Evolutionary conservation across 2,113 vertebrate species (phyloP), one percentile per base, ranked within the genome.

Genomic region (Gavialis gangeticus): DNA sequence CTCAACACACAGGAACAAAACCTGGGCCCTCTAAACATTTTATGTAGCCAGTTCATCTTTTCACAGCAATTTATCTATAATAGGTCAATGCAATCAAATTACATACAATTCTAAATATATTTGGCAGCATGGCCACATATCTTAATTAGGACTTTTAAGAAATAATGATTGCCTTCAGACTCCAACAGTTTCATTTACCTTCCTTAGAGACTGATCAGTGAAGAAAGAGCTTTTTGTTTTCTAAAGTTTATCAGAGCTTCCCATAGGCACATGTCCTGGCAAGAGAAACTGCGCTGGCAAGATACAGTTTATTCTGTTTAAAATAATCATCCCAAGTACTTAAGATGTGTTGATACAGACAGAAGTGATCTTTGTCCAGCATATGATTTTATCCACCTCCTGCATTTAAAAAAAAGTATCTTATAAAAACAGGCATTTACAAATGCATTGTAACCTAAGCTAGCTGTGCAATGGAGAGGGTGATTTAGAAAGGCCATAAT

Each of bases 51-150:
- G 94, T 97, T 98, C 98, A 97, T 98, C 97, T 98, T 98, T 98
- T 97, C 98, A 97, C 97, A 95, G 95, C 96, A 96, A 96, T 98
- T 98, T 98, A 97, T 97, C 96, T 97, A 96, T 46, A 97, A 97
- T 92, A 97, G 96, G 97, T 97, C 97, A 98, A 98, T 96, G 97
- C 94, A 98, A 98, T 98, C 97, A 98, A 98, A 98, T 98, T 97
- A 97, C 97, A 96, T 93, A 92, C 92, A 94, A 94, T 97, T 98
- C 96, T 97, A 98, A 98, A 97, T 97, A 97, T 93, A 96, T 97
- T 97, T 95, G 95, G 96, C 93, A 97, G 95, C 90, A 94, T 94
- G 93, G 94, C 92, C 96, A 96, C 96, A 98, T 97, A 96, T 97
- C 95, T 96, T 97, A 98, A 98, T 98, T 98, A 98, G 97, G 94